These are phyloP conservation scores for Anagrus nilaparvatae DNA, from an alignment of 1,140 invertebrate species.

Conservation along the genomic window DNA sequence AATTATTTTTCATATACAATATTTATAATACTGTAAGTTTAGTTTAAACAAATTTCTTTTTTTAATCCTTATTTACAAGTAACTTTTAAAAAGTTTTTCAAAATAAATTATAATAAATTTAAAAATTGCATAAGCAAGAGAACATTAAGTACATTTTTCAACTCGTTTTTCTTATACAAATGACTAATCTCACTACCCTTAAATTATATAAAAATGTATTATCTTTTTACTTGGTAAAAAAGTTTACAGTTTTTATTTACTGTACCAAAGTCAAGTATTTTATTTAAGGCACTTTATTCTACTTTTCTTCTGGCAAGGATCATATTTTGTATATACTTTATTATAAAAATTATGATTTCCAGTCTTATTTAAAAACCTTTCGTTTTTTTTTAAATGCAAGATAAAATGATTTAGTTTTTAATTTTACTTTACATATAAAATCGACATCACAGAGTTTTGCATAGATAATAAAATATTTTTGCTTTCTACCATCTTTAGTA, in stretches of 20 bases:
- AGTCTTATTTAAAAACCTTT: too few species aligned
- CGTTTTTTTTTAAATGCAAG: too few species aligned
- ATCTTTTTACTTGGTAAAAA: constrained; percentile 17
- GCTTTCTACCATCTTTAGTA: not conserved
- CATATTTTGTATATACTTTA: too few species aligned
- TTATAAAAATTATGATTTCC: constrained; percentile 7
- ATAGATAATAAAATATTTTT: constrained; percentile 2
- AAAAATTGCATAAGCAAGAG: constrained; percentile 5
- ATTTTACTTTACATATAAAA: too few species aligned
- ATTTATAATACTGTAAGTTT: constrained; percentile 14
- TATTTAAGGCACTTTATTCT: constrained; percentile 14
- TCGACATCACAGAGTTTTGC: constrained; percentile 6
- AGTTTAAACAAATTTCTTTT: too few species aligned
- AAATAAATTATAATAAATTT: constrained; percentile 8
- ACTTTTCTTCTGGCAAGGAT: constrained; percentile 11
- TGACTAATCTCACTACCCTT: constrained; percentile 17
- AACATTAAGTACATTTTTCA: constrained; percentile 14
- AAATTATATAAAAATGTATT: constrained; percentile 11
- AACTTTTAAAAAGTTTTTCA: constrained; percentile 8
- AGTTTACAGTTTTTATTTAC: constrained; percentile 15
- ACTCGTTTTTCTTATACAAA: constrained; percentile 14
- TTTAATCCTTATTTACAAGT: constrained; percentile 12
- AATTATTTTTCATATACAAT: constrained; percentile 8
- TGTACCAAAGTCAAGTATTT: constrained; percentile 14
- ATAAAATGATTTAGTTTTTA: too few species aligned